phyloP scores from a whole-genome alignment of 1,140 invertebrate species.

The Euwallacea similis region DNA sequence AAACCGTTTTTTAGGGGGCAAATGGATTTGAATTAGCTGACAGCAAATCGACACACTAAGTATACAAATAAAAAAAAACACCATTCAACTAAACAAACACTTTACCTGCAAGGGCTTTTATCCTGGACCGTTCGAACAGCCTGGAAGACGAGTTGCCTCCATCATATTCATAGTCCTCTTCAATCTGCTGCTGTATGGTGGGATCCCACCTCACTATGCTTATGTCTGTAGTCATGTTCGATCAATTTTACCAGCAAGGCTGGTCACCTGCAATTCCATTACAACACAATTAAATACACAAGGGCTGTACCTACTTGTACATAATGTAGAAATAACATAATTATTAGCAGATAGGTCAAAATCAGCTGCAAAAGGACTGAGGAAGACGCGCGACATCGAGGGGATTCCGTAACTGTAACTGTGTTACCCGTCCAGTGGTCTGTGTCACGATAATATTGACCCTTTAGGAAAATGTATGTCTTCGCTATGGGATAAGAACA shows the following conservation, averaged over 20 bases:
- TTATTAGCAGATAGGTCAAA: not conserved
- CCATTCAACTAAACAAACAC: not conserved
- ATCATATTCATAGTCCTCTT: constrained; percentile 97
- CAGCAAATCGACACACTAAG: not conserved
- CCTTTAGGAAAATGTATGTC: not conserved
- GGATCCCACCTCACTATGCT: constrained; percentile 94
- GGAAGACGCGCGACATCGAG: not conserved
- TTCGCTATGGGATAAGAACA: not conserved
- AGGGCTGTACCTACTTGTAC: not conserved
- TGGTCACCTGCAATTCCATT: constrained; percentile 41
- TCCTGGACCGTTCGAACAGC: constrained; percentile 97
- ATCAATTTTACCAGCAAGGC: constrained; percentile 43
- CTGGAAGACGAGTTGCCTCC: constrained; percentile 98
- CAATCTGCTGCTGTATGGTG: constrained; percentile 83
- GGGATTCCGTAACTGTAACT: constrained; percentile 29
- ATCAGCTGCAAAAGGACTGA: constrained; percentile 30
- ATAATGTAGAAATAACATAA: too few species aligned
- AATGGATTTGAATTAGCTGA: not conserved
- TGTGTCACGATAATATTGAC: not conserved
- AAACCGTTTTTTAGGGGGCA: too few species aligned
- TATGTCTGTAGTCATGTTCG: constrained; percentile 93
- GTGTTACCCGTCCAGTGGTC: constrained; percentile 7
- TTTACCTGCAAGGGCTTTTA: constrained; percentile 95
- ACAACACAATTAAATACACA: constrained; percentile 3
- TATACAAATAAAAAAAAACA: not conserved